Base-by-base conservation (phyloP, 2,113 vertebrate genomes). In the Cricetomys ansorgei region DNA sequence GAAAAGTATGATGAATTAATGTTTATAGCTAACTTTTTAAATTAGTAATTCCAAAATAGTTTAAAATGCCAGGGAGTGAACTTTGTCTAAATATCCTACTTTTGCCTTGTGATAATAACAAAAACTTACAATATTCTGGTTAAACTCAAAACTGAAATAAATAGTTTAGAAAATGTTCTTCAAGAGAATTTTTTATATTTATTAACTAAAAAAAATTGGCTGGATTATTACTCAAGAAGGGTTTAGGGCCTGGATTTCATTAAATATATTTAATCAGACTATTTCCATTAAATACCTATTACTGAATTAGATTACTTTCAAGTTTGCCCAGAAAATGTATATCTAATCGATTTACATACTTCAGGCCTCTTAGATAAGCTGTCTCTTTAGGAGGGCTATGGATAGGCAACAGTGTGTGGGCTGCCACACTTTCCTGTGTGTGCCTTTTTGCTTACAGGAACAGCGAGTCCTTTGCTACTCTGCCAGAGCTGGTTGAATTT, bases 401-500 rank as follows among this genome's bases (percentile, higher is more conserved):
- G 70, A 50, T 53, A 27, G 34, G 21, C 57, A 0, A 1, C 45
- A 2, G 27, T 57, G 50, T 77, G 80, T 13, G 53, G 37, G 15
- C 65, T 76, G 70, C 67, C 75, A 53, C n/a, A 53, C n/a, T 83
- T 95, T 31, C 75, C 57, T 55, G 37, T 50, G 50, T 57, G 55
- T 57, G 59, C 34, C 79, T 96, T 95, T 96, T 91, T 92, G 69
- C 94, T 91, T 73, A 86, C 73, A 95, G 92, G 96, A 85, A 88
- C 81, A 77, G 95, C 69, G 73, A 95, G 83, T 34, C 64, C 40
- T 96, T 92, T 86, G 81, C 90, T 67, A 90, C 34, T 86, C 23
- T 94, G 92, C 92, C 97, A 97, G 96, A 31, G 92, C 95, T 95
- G 69, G 92, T 86, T 91, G 94, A 96, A 95, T 94, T 96, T 87